Conservation (phyloP, 2,113 vertebrate genomes). For the Gadus macrocephalus region DNA sequence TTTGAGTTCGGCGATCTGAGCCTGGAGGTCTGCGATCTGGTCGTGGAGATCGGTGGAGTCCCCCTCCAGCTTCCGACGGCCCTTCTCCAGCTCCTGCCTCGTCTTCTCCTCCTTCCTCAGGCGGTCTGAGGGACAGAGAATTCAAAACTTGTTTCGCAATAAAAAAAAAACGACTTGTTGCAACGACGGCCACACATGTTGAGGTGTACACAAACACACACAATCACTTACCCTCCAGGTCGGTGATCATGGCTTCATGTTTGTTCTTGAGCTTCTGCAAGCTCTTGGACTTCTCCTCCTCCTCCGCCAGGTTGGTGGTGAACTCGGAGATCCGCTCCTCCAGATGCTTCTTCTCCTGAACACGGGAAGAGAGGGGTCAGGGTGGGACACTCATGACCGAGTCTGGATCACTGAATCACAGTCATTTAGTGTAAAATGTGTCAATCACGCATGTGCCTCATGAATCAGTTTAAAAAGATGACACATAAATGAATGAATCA, state of each 20-base stretch:
- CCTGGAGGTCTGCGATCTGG: conserved; percentile 94
- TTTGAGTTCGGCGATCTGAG: conserved; percentile 95
- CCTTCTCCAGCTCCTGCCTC: conserved; percentile 95
- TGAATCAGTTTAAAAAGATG: too few species aligned
- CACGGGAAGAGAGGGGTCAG: too few species aligned
- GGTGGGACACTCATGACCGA: too few species aligned
- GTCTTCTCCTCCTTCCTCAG: conserved; percentile 91
- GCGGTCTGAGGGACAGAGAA: conserved; percentile 74
- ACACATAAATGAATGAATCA: too few species aligned
- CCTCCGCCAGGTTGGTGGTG: conserved; percentile 91
- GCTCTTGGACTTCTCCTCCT: conserved; percentile 98
- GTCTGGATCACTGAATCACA: not conserved
- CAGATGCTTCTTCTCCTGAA: conserved; percentile 91
- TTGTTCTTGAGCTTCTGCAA: conserved; percentile 97
- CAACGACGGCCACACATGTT: too few species aligned
- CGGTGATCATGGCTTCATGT: conserved; percentile 97
- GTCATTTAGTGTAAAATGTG: not conserved
- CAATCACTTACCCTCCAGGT: conserved; percentile 83
- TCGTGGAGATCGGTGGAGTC: conserved; percentile 88
- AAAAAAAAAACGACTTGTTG: too few species aligned
- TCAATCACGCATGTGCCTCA: too few species aligned
- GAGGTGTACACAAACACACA: too few species aligned
- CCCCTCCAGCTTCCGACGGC: conserved; percentile 92
- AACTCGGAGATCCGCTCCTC: conserved; percentile 94
- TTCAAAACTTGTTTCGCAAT: not conserved